Evolutionary conservation across 2,113 vertebrate species (phyloP).

Genomic region (western clawed frog (Xenopus tropicalis)): DNA sequence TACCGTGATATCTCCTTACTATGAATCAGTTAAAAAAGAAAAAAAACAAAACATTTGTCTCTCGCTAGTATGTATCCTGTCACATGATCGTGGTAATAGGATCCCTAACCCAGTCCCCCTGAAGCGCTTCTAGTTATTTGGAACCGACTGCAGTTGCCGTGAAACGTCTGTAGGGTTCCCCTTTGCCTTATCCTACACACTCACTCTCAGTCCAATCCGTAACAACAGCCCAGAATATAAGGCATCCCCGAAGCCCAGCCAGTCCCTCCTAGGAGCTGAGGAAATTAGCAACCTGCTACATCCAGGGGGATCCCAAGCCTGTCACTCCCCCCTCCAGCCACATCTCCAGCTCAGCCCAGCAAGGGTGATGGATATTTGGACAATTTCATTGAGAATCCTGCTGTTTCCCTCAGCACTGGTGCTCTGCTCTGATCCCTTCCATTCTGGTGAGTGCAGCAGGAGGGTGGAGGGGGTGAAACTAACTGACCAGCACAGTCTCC

Average conservation of each 20-base stretch:
- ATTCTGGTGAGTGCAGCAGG: slow-evolving; percentile 63
- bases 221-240: slow-evolving; percentile 40
- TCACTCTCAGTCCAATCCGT: slow-evolving; percentile 51
- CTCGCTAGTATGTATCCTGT: slow-evolving; percentile 65
- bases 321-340: slow-evolving; percentile 13
- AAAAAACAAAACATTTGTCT: slow-evolving; percentile 14
- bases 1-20: not conserved
- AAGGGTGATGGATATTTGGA: slow-evolving; percentile 64
- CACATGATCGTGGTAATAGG: slow-evolving; percentile 74
- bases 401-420: slow-evolving; percentile 59
- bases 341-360: slow-evolving; percentile 1
- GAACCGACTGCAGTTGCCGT: slow-evolving; percentile 37
- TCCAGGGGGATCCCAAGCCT: slow-evolving; percentile 25
- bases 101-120: slow-evolving; percentile 54
- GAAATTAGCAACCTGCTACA: slow-evolving; percentile 40
- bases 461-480: slow-evolving; percentile 16
- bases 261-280: slow-evolving; percentile 39
- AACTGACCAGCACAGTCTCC: slow-evolving; percentile 36
- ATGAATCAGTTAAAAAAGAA: slow-evolving; percentile 18
- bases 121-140: slow-evolving; percentile 14
- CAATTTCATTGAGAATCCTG: slow-evolving; percentile 56
- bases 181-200: slow-evolving; percentile 48
- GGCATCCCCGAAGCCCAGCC: slow-evolving; percentile 39
- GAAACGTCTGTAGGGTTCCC: slow-evolving; percentile 41
- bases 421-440: slow-evolving; percentile 59